Base-by-base conservation (phyloP, 2,888 invertebrate species). In the Epiblema foenella region DNA sequence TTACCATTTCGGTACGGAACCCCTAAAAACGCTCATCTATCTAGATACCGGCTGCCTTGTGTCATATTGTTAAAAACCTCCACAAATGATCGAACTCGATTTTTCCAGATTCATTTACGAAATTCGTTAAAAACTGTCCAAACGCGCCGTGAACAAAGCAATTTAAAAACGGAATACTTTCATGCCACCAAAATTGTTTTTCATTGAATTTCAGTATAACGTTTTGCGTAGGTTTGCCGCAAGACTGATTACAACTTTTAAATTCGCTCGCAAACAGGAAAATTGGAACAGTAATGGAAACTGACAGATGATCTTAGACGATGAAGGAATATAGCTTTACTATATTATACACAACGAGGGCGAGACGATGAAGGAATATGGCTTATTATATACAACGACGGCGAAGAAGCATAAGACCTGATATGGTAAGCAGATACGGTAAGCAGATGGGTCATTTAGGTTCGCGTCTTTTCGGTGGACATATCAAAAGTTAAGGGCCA, bases 161-260 rank as follows among this genome's bases (percentile, higher is more conserved):
- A 63, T 52, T 63, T 63, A 18, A 52, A 63, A 52, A 49, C 17
- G 33, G 52, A 63, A 52, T 20, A 63, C 52, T 52, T 63, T 37
- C 63, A 15, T 12, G 33, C 62, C 5, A 37, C 37, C 52, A 63
- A 63, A 24, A 63, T 63, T 63, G 52, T 37, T 63, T 63, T 63
- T 52, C 20, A 63, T 52, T 63, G 63, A 52, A 63, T 60, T 59
- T 63, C 37, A 15, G 63, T 37, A 63, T 11, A 62, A 51, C 51
- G 51, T 33, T 63, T 63, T 52, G 52, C 52, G 20, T 29, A n/a
- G n/a, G n/a, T n/a, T n/a, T n/a, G 12, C 42, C 42, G 46, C 9
- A 42, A 59, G 18, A 39, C 20, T 52, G 52, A 39, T 52, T 42
- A 37, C 64, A 54, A 64, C 52, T 64, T 64, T 64, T 39, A 64